A percentile compares a stretch with the other conserved stretches of the same genome.
Evolutionary conservation across 2,113 vertebrate species (phyloP).

Genomic region (Sinocyclocheilus rhinocerous): DNA sequence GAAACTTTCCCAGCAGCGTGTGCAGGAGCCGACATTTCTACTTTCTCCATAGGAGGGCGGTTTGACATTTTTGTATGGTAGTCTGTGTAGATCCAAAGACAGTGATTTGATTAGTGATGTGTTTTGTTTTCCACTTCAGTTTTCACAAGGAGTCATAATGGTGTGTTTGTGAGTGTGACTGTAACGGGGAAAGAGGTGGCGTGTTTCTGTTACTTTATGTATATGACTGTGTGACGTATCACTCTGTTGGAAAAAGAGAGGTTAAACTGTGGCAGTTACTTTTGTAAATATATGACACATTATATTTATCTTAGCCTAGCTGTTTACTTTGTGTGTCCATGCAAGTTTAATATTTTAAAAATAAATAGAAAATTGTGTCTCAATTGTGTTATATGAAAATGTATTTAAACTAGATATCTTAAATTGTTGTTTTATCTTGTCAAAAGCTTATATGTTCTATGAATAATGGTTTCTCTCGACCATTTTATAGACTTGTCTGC

Average conservation of each 20-base stretch:
- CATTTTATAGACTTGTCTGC: conserved; percentile 87
- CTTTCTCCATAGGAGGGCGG: conserved; percentile 67
- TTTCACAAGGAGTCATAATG: conserved; percentile 59
- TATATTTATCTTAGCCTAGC: conserved; percentile 76
- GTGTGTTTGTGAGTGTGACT: conserved; percentile 66
- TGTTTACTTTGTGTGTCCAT: conserved; percentile 77
- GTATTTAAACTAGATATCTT: conserved; percentile 59
- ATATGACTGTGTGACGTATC: conserved; percentile 40
- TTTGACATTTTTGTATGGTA: conserved; percentile 79
- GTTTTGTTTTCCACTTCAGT: conserved; percentile 74
- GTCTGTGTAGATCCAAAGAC: conserved; percentile 50
- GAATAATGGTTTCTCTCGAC: conserved; percentile 83
- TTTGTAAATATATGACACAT: conserved; percentile 81
- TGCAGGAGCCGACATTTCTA: conserved; percentile 52
- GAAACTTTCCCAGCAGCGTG: conserved; percentile 45
- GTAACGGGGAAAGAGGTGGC: conserved; percentile 14
- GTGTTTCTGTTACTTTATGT: conserved; percentile 36
- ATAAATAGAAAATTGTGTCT: conserved; percentile 61
- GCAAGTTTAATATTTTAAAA: conserved; percentile 69
- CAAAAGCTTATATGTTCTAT: conserved; percentile 82
- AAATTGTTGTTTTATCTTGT: conserved; percentile 79
- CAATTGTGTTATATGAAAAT: conserved; percentile 75
- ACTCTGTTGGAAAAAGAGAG: conserved; percentile 39
- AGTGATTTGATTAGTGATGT: conserved; percentile 60
- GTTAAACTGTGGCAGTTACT: conserved; percentile 45